A percentile compares a stretch with the other conserved stretches of the same genome.
Evolutionary conservation across 2,797 vertebrate species (phyloP).

Genomic region (Malacoctenus gilli): DNA sequence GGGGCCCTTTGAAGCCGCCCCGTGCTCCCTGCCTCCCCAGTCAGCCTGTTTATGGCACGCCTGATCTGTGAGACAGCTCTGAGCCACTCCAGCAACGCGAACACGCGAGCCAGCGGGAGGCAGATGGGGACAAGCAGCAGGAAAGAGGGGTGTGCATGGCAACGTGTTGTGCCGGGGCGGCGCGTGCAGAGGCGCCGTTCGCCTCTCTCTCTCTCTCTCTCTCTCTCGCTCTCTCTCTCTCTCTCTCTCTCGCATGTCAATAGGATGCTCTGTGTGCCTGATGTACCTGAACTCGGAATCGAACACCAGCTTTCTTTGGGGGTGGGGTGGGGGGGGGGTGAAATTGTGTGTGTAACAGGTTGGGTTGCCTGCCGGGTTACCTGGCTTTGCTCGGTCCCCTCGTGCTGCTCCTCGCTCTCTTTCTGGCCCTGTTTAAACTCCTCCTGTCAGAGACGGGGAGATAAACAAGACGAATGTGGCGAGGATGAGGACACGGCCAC

Average conservation of each 20-base stretch:
- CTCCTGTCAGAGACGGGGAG: constrained; percentile 50
- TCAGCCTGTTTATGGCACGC: constrained; percentile 54
- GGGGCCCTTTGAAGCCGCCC: constrained; percentile 63
- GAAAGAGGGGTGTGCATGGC: constrained; percentile 19
- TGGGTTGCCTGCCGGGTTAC: too few relatives aligned
- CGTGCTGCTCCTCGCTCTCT: constrained; percentile 51
- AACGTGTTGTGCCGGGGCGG: constrained; percentile 32
- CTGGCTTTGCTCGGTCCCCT: constrained; percentile 63
- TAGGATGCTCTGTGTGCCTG: too few relatives aligned
- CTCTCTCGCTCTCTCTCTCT: too few relatives aligned
- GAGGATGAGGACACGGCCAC: constrained; percentile 35
- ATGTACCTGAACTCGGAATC: too few relatives aligned
- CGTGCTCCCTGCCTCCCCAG: constrained; percentile 30
- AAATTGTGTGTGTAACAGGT: too few relatives aligned
- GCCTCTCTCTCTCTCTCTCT: too few relatives aligned
- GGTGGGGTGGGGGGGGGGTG: too few relatives aligned
- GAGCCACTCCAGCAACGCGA: constrained; percentile 46
- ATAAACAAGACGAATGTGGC: constrained; percentile 10
- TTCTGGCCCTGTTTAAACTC: constrained; percentile 58
- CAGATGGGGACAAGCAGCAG: constrained; percentile 40
- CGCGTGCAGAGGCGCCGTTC: too few relatives aligned
- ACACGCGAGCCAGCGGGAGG: constrained; percentile 37
- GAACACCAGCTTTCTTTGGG: too few relatives aligned
- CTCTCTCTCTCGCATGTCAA: too few relatives aligned
- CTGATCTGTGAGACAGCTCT: constrained; percentile 55